Conservation (phyloP, 92 coral and sea anemone genomes). For the Phymanthus crucifer region DNA sequence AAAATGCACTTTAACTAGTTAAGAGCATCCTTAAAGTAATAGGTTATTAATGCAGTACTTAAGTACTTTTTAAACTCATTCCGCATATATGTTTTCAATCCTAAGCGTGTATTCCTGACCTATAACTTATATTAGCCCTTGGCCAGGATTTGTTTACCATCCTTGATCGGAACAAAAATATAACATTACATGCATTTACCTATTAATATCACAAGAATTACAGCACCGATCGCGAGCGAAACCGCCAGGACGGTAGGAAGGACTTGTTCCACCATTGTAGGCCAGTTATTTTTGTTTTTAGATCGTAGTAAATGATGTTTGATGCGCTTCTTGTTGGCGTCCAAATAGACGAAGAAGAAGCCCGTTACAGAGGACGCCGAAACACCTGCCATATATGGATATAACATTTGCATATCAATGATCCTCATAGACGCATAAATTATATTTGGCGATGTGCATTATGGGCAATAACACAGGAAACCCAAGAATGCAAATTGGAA, state of each 20-base stretch:
- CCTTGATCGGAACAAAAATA: background rate
- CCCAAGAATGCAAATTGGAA: no score
- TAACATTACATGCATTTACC: conserved; percentile 40
- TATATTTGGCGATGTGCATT: conserved; percentile 3
- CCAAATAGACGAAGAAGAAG: conserved; percentile 31
- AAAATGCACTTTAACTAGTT: background rate
- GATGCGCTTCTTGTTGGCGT: conserved; percentile 29
- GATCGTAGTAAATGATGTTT: background rate
- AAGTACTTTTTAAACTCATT: conserved; percentile 27
- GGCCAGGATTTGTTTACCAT: background rate
- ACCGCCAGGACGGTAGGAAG: conserved; percentile 56
- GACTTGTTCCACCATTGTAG: conserved; percentile 22
- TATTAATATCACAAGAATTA: conserved; percentile 68
- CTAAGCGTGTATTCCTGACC: background rate
- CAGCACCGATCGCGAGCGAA: conserved; percentile 62
- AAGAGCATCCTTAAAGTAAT: background rate
- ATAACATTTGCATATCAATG: conserved; percentile 19
- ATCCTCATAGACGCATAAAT: conserved; percentile 26
- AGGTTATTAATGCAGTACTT: background rate
- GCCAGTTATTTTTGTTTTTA: background rate
- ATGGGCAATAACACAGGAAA: conserved; percentile 6
- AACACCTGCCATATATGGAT: conserved; percentile 17
- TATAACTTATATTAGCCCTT: no score
- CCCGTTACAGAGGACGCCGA: conserved; percentile 63
- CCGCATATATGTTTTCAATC: background rate